These are phyloP conservation scores for Cliona cf. orientalis DNA, from an alignment of 37 sponge, comb jelly and placozoan species.

Conservation along the genomic window DNA sequence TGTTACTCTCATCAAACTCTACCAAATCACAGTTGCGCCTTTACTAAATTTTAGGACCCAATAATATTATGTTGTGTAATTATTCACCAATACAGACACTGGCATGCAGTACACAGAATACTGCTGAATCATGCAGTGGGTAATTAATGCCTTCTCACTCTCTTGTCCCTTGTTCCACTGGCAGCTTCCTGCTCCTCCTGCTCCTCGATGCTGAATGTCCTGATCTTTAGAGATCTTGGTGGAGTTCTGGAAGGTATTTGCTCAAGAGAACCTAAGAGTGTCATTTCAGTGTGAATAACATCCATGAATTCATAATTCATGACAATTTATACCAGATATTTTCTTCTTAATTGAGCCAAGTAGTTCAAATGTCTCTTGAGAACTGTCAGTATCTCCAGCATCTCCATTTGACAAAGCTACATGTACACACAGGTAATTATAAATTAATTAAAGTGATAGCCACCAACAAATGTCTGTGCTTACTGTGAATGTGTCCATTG, in stretches of 20 bases:
- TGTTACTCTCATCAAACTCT: background rate
- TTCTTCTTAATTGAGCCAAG: conserved; percentile 22
- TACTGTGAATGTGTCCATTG: no score
- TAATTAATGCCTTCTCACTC: conserved; percentile 30
- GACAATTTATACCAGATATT: conserved; percentile 50
- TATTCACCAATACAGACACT: background rate
- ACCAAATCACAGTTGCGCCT: no score
- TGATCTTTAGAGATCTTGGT: conserved; percentile 36
- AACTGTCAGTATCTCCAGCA: conserved; percentile 14
- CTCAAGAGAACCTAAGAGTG: conserved; percentile 50
- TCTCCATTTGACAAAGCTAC: background rate
- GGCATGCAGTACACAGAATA: no score
- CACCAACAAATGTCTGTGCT: no score
- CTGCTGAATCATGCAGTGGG: no score
- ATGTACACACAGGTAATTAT: no score
- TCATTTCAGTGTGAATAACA: background rate
- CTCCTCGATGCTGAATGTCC: conserved; percentile 35
- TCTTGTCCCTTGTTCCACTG: conserved; percentile 58
- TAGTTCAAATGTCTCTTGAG: conserved; percentile 59
- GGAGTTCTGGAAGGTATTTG: conserved; percentile 35
- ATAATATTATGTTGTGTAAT: no score
- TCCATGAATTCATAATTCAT: background rate
- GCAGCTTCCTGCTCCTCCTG: conserved; percentile 63
- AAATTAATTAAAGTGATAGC: no score
- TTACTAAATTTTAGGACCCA: no score